Conservation (phyloP, 2,888 invertebrate genomes). For the Drosophila suboccidentalis region DNA sequence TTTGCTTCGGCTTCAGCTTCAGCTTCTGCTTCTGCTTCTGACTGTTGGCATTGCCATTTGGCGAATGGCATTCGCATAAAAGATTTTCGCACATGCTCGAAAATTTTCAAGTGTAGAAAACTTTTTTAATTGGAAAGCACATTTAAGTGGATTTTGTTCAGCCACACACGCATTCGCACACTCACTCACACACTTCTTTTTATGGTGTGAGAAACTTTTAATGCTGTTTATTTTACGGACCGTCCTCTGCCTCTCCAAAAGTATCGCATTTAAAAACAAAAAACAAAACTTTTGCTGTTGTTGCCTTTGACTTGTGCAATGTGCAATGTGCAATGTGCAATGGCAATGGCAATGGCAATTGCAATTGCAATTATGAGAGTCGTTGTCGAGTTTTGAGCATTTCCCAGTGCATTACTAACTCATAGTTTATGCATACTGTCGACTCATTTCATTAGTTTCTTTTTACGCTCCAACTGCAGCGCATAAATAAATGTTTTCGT, state of each 20-base stretch:
- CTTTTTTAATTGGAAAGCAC: constrained; percentile 82
- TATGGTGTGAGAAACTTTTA: constrained; percentile 62
- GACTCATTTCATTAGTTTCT: constrained; percentile 73
- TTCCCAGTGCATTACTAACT: constrained; percentile 77
- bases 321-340: constrained; percentile 25
- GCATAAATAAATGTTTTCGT: constrained; percentile 59
- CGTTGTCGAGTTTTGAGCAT: constrained; percentile 29
- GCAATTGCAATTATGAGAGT: constrained; percentile 65
- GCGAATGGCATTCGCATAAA: constrained; percentile 79
- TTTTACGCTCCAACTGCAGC: constrained; percentile 44
- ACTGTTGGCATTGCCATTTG: constrained; percentile 59
- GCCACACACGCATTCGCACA: constrained; percentile 23
- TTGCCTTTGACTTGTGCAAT: constrained; percentile 36
- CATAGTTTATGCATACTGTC: constrained; percentile 69
- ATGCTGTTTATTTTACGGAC: constrained; percentile 69
- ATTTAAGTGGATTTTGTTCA: constrained; percentile 78
- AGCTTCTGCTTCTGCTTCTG: constrained; percentile 10
- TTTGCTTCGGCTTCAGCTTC: constrained; percentile 5
- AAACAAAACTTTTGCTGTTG: constrained; percentile 20
- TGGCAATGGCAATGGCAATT: constrained; percentile 52
- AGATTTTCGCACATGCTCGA: constrained; percentile 81
- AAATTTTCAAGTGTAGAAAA: constrained; percentile 79
- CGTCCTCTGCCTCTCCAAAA: constrained; percentile 28
- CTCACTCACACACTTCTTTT: constrained; percentile 16
- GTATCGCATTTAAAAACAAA: constrained; percentile 68